phyloP scores from a whole-genome alignment of 2,888 invertebrate species.

The Seira musarum region DNA sequence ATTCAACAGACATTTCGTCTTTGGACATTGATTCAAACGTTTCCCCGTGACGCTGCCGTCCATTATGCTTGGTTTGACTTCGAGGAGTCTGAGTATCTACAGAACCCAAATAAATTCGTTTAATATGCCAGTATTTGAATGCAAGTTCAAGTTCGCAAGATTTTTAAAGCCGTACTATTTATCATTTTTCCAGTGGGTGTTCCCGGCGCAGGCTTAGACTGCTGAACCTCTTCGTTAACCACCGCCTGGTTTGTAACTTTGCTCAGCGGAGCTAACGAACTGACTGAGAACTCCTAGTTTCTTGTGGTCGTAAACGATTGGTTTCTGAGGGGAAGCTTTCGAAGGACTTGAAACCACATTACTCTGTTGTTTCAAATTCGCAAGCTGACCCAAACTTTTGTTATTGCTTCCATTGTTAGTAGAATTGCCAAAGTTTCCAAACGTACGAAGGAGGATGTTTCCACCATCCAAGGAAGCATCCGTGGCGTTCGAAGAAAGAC shows the following conservation, averaged over 20 bases:
- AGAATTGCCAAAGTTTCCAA: conserved; percentile 53
- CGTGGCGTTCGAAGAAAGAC: conserved; percentile 31
- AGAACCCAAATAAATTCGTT: neutral
- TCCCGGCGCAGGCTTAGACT: neutral
- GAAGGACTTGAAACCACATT: conserved; percentile 31
- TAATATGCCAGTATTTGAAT: too few species aligned
- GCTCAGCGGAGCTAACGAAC: conserved; percentile 40
- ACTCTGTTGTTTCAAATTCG: conserved; percentile 38
- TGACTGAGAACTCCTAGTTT: conserved; percentile 52
- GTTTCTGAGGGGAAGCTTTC: conserved; percentile 38
- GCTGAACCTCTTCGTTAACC: conserved; percentile 26
- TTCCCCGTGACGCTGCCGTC: conserved; percentile 51
- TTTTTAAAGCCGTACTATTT: conserved; percentile 38
- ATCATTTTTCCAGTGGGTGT: conserved; percentile 26
- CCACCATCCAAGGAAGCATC: conserved; percentile 23
- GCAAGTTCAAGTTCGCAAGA: too few species aligned
- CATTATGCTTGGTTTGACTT: conserved; percentile 14
- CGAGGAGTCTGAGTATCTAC: conserved; percentile 20
- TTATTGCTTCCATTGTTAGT: neutral
- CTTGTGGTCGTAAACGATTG: conserved; percentile 46
- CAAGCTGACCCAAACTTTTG: neutral
- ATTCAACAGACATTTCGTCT: conserved; percentile 64
- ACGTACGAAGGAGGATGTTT: conserved; percentile 47
- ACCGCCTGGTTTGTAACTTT: neutral
- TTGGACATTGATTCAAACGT: conserved; percentile 66